Evolutionary conservation across 2,113 vertebrate species (phyloP).

Genomic region (Promerops cafer): DNA sequence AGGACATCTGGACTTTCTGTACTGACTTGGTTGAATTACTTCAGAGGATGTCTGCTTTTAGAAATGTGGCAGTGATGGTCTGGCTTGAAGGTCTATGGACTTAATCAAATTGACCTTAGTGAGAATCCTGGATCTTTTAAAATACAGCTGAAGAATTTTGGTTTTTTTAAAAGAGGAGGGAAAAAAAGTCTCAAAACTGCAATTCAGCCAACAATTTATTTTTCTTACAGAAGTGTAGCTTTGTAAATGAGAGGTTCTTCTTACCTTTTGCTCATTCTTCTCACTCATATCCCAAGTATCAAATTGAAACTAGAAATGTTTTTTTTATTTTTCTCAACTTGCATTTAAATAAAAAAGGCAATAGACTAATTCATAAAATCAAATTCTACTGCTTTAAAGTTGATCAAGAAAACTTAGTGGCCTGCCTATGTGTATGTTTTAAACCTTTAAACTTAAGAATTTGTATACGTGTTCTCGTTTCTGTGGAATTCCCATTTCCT

Average conservation of each 20-base stretch:
- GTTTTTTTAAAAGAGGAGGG: neutral
- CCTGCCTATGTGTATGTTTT: neutral
- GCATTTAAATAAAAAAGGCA: constrained; percentile 3
- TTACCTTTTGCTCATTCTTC: neutral
- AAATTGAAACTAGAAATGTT: neutral
- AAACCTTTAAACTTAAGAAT: neutral
- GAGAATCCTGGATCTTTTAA: neutral
- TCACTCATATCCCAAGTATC: neutral
- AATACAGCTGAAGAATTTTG: neutral
- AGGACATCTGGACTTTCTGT: neutral
- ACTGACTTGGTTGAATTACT: neutral
- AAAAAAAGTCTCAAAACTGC: neutral
- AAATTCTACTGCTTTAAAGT: neutral
- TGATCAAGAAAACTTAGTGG: neutral
- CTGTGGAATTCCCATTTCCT: neutral
- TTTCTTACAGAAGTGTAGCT: neutral
- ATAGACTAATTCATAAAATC: neutral
- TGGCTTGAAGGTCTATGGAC: neutral
- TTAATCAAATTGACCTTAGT: neutral
- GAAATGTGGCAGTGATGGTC: neutral
- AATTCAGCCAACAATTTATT: neutral
- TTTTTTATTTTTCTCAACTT: neutral
- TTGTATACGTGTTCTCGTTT: neutral
- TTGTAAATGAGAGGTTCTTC: neutral
- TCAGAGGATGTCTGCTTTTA: neutral